Conservation (phyloP, 2,888 invertebrate species). For the Dromius quadrimaculatus region DNA sequence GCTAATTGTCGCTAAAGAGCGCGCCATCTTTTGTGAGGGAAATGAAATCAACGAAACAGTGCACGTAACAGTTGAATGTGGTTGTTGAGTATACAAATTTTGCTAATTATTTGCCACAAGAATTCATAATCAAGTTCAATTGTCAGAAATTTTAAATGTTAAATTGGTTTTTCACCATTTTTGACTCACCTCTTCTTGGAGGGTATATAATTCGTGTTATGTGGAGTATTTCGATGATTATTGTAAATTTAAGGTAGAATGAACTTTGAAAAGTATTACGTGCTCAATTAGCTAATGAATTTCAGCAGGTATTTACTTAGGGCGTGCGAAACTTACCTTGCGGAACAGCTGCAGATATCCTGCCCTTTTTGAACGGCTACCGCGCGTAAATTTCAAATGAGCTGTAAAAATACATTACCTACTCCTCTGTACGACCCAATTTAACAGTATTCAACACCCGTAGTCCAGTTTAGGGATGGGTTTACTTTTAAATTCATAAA, state of each 20-base stretch:
- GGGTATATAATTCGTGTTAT: too few relatives aligned
- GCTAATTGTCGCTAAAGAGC: too few relatives aligned
- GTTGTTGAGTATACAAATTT: conserved; percentile 40
- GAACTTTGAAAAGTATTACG: conserved; percentile 37
- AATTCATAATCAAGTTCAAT: conserved; percentile 45
- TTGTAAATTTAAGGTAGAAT: too few relatives aligned
- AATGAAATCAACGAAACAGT: too few relatives aligned
- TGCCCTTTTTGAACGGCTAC: conserved; percentile 15
- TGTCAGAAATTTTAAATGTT: too few relatives aligned
- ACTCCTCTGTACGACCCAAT: conserved; percentile 23
- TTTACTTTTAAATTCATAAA: conserved; percentile 21
- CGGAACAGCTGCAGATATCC: conserved; percentile 27
- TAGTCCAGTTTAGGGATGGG: conserved; percentile 5
- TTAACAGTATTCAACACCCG: conserved; percentile 16
- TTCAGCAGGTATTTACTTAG: conserved; percentile 47
- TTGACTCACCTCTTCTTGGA: too few relatives aligned
- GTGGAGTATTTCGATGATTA: too few relatives aligned
- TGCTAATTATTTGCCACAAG: conserved; percentile 37
- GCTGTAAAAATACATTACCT: conserved; percentile 39
- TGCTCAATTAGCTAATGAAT: conserved; percentile 47
- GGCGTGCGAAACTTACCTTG: conserved; percentile 45
- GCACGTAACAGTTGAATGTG: conserved; percentile 14
- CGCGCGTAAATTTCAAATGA: conserved; percentile 41
- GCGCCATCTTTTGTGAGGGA: too few relatives aligned
- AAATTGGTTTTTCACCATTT: too few relatives aligned